phyloP scores from a whole-genome alignment of 2,797 vertebrate species.

The Danio kyathit region DNA sequence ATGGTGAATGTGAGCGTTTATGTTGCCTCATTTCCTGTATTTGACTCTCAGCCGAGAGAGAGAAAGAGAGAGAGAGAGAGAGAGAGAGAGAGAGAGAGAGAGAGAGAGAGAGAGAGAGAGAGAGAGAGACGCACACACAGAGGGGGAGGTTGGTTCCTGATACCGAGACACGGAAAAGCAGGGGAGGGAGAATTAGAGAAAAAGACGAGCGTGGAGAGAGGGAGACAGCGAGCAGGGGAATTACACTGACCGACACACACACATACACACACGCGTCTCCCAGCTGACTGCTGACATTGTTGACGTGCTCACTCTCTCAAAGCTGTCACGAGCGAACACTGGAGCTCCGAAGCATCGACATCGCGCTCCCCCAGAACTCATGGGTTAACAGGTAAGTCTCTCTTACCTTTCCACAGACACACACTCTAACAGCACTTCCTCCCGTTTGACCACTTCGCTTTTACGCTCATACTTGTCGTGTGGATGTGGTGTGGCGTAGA shows the following conservation, averaged over 20 bases:
- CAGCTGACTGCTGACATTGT: constrained; percentile 70
- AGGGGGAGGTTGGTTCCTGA: constrained; percentile 78
- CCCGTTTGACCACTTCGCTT: constrained; percentile 29
- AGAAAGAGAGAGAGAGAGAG: constrained; percentile 41
- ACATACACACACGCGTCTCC: constrained; percentile 63
- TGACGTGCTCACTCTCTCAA: constrained; percentile 69
- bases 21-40: constrained; percentile 81
- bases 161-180: constrained; percentile 82
- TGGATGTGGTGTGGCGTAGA: not conserved
- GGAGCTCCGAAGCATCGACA: constrained; percentile 76
- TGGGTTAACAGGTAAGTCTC: constrained; percentile 90
- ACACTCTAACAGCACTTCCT: constrained; percentile 55
- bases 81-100: constrained; percentile 38
- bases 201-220: constrained; percentile 74
- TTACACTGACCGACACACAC: constrained; percentile 75
- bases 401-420: constrained; percentile 40
- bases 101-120: constrained; percentile 31
- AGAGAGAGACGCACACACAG: constrained; percentile 57
- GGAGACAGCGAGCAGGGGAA: constrained; percentile 78
- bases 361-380: constrained; percentile 80
- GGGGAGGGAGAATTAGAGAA: constrained; percentile 78
- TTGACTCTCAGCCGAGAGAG: constrained; percentile 66
- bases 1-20: constrained; percentile 71
- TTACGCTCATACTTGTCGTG: constrained; percentile 27
- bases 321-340: constrained; percentile 74